phyloP scores from a whole-genome alignment of 2,797 vertebrate species.

The Crocodylus rhombifer region DNA sequence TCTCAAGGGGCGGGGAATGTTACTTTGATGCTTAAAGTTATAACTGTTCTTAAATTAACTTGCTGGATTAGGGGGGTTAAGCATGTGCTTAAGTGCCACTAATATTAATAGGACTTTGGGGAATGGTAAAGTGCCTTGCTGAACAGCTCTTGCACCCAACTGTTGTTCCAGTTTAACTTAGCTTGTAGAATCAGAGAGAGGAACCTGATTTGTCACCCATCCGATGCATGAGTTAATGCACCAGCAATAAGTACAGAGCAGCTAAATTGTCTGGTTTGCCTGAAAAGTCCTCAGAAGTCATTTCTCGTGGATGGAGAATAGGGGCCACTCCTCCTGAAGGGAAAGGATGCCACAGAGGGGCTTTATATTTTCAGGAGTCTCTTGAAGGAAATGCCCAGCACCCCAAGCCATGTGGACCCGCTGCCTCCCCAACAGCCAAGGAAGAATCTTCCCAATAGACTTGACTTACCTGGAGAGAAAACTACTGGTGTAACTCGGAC shows the following conservation, averaged over 20 bases:
- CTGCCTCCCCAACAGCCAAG: background rate
- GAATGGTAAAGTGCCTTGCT: background rate
- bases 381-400: background rate
- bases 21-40: too few species aligned
- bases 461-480: background rate
- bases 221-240: background rate
- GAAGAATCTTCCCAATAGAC: background rate
- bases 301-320: background rate
- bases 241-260: background rate
- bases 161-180: background rate
- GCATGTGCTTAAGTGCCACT: background rate
- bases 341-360: background rate
- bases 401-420: background rate
- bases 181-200: background rate
- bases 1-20: background rate
- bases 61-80: background rate
- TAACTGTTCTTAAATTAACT: too few species aligned
- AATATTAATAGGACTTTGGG: too few species aligned
- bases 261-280: background rate
- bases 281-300: background rate
- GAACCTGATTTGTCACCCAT: background rate
- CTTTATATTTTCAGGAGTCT: background rate
- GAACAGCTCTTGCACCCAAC: fast-evolving
- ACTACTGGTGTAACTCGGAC: background rate
- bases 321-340: background rate